A percentile compares a stretch with the other conserved stretches of the same genome.
Evolutionary conservation across 2,888 invertebrate species (phyloP).

Genomic region (Drosophila anomelani): DNA sequence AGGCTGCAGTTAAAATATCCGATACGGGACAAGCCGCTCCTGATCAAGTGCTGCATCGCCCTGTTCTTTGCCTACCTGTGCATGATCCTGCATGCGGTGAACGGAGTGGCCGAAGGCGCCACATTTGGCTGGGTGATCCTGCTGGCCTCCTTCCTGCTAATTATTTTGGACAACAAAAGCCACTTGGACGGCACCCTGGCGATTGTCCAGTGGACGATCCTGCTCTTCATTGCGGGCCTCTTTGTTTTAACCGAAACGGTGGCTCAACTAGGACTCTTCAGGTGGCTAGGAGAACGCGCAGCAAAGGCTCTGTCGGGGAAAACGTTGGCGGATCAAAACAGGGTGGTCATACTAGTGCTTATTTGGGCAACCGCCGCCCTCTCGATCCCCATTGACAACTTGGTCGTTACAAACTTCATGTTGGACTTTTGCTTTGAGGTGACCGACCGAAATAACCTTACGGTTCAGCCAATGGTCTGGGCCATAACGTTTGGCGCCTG

Average conservation of each 20-base stretch:
- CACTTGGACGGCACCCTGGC: constrained; percentile 92
- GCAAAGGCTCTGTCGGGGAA: neutral
- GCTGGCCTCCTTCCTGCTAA: constrained; percentile 90
- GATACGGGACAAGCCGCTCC: constrained; percentile 2
- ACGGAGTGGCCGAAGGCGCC: neutral
- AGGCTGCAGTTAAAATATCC: neutral
- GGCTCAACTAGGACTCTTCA: constrained; percentile 91
- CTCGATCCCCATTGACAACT: constrained; percentile 95
- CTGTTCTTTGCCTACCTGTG: neutral
- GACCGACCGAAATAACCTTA: constrained; percentile 88
- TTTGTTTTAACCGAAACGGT: constrained; percentile 92
- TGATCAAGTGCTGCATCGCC: neutral
- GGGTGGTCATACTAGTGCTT: constrained; percentile 90
- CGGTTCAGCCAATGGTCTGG: constrained; percentile 93
- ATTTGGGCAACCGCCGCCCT: constrained; percentile 92
- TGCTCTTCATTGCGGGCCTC: constrained; percentile 89
- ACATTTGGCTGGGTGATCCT: constrained; percentile 89
- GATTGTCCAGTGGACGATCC: constrained; percentile 84
- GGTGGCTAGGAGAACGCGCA: constrained; percentile 57
- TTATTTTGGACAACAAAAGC: constrained; percentile 90
- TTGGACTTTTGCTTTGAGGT: constrained; percentile 90
- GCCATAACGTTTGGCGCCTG: constrained; percentile 95
- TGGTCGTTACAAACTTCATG: constrained; percentile 97
- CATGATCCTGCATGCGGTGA: neutral
- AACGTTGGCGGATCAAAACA: constrained; percentile 84